Base-by-base conservation (phyloP, 1,140 invertebrate species). In the Limonius californicus region DNA sequence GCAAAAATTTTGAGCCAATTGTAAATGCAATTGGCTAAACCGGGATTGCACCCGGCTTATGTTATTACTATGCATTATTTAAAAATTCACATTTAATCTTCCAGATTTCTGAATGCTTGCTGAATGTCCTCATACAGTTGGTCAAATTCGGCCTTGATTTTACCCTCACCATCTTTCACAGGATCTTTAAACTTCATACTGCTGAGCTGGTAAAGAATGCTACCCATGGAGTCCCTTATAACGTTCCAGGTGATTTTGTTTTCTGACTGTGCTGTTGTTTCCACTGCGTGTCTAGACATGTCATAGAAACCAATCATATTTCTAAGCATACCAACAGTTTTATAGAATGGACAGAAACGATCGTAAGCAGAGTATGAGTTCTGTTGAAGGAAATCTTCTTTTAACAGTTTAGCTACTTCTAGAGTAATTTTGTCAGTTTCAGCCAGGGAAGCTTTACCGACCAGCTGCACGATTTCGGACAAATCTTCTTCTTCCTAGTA, bases 121-220 rank as follows among this genome's bases (percentile, higher is more conserved):
- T 95, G 91, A 82, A 98, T 95, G 74, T 95, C 91, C 80, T 98
- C 95, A 63, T 95, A 84, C 18, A 98, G 78, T 74, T 97, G 94
- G 74, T 98, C 97, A 76, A 95, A 99, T 73, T 99, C 95, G 47
- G 92, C 87, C 78, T 93, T 94, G 77, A 99, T 98, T 81, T 99
- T 98, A 1, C 87, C 86, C 78, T 99, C 97, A 32, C 96, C 96
- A 67, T 99, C 96, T 82, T 97, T 97, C 7, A 96, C 89, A 32
- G 97, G 97, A 80, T 99, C 96, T 91, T 98, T 99, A 84, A 99
- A 99, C 81, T 99, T 99, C 97, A 99, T 99, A 72, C 93, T 96
- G 70, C 92, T 97, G 54, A 99, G 86, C 78, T 98, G 94, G 82
- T 99, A 99, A 60, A 99, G 85, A 70, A 97, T 91, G 73, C 93